Conservation (phyloP, 2,888 invertebrate species). For the Callyntrura guangdongensis region DNA sequence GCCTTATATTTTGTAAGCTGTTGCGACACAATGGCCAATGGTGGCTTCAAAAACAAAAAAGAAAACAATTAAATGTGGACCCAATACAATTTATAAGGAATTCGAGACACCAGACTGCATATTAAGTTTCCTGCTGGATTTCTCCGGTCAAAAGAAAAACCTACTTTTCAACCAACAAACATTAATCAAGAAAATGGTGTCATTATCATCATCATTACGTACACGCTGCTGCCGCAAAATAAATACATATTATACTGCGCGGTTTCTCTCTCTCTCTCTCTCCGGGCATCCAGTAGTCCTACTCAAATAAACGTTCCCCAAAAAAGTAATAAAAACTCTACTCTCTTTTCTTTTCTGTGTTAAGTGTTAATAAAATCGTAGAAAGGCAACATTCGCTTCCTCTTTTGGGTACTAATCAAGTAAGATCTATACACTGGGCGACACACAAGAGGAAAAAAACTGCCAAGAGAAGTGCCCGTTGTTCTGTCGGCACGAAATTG, state of each 20-base stretch:
- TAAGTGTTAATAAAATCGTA: slow-evolving; percentile 61
- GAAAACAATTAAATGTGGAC: slow-evolving; percentile 26
- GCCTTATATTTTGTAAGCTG: too few species aligned
- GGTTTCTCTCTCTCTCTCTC: not conserved
- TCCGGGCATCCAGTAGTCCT: not conserved
- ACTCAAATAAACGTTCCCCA: slow-evolving; percentile 28
- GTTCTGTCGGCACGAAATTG: not conserved
- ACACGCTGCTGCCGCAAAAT: slow-evolving; percentile 32
- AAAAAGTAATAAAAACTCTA: slow-evolving; percentile 28
- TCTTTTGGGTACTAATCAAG: slow-evolving; percentile 46
- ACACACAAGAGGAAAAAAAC: too few species aligned
- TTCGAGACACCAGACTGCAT: slow-evolving; percentile 26
- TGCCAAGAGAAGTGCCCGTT: not conserved
- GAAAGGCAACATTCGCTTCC: slow-evolving; percentile 31
- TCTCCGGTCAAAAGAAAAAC: slow-evolving; percentile 3
- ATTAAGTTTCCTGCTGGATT: not conserved
- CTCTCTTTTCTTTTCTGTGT: slow-evolving; percentile 15
- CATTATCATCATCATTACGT: slow-evolving; percentile 50
- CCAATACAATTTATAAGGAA: slow-evolving; percentile 16
- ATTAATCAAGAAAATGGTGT: slow-evolving; percentile 56
- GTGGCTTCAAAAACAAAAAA: slow-evolving; percentile 8
- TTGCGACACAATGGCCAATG: not conserved
- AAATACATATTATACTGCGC: not conserved
- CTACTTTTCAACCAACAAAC: slow-evolving; percentile 20
- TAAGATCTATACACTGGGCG: slow-evolving; percentile 21